Percentiles rank a stretch among this genome's conserved stretches.
Evolutionary conservation across 2,797 vertebrate species (phyloP).

Genomic region (Sebastes hubbsi): DNA sequence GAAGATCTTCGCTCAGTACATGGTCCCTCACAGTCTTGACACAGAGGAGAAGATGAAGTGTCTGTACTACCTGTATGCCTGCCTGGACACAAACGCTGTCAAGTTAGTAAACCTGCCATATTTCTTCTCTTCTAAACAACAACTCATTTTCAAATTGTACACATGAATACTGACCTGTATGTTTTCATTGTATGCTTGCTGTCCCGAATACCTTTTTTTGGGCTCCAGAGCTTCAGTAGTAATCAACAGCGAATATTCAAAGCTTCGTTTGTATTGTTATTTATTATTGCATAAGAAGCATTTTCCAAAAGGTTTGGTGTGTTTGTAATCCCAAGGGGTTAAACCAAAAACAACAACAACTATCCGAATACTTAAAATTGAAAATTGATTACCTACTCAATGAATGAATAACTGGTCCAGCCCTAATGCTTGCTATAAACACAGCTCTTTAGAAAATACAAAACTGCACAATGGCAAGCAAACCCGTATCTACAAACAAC

Average conservation of each 20-base stretch:
- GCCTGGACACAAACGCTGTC: constrained; percentile 97
- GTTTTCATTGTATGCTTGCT: background rate
- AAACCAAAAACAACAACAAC: too few relatives aligned
- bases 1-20: constrained; percentile 99
- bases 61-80: constrained; percentile 98
- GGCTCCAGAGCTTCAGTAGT: too few relatives aligned
- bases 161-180: background rate
- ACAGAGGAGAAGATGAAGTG: constrained; percentile 99
- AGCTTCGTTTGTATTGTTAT: too few relatives aligned
- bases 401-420: too few relatives aligned
- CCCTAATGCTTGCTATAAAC: background rate
- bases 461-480: background rate
- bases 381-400: too few relatives aligned
- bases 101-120: constrained; percentile 83
- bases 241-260: too few relatives aligned
- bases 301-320: too few relatives aligned
- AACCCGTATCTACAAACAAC: background rate
- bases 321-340: too few relatives aligned
- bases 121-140: background rate
- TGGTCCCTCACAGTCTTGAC: constrained; percentile 98
- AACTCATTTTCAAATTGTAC: background rate
- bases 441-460: background rate
- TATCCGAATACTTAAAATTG: too few relatives aligned
- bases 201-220: background rate
- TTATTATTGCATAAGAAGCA: too few relatives aligned